Conservation (phyloP, 2,888 invertebrate species). For the Folsomia manolachei region DNA sequence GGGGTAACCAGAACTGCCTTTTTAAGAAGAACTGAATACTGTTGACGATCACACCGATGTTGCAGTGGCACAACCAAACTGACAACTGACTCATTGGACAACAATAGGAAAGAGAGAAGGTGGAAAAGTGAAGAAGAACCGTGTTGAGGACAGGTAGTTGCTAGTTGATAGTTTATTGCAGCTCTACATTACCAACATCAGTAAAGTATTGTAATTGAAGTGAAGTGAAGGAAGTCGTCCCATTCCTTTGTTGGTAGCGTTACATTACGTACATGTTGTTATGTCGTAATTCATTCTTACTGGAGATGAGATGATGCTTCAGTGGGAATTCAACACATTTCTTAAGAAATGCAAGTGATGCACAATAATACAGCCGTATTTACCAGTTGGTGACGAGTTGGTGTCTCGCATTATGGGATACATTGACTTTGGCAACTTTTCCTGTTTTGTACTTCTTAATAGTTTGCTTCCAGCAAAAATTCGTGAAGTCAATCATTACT, state of each 20-base stretch:
- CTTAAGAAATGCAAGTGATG: background rate
- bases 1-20: no score
- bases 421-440: no score
- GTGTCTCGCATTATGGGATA: no score
- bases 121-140: background rate
- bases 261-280: background rate
- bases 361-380: background rate
- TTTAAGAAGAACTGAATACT: background rate
- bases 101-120: background rate
- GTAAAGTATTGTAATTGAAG: background rate
- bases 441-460: no score
- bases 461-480: no score
- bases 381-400: background rate
- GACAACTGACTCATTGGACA: background rate
- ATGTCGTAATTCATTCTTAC: background rate
- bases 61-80: background rate
- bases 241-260: background rate
- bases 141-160: background rate
- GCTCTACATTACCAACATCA: no score
- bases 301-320: background rate
- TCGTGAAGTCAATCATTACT: background rate
- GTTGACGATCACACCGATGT: background rate
- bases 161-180: no score
- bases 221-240: background rate
- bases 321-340: background rate